Percentiles rank a stretch among this genome's conserved stretches.
phyloP scores from a whole-genome alignment of 2,797 vertebrate species.

The Microhierax caerulescens region DNA sequence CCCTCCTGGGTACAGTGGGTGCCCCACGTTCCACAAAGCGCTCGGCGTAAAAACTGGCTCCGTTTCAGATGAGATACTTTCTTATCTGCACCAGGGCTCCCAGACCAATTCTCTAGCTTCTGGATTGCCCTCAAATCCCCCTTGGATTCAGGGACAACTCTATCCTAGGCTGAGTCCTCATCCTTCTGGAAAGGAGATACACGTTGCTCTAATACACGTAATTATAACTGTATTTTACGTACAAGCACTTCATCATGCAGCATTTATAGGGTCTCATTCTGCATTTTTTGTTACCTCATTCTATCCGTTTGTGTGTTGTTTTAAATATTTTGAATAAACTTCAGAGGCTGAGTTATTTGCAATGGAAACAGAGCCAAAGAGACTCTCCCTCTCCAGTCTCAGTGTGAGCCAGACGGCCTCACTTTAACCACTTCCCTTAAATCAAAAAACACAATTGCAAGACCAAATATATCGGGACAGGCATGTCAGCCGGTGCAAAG shows the following conservation, averaged over 20 bases:
- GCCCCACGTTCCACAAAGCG: accelerated
- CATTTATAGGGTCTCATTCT: background rate
- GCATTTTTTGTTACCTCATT: background rate
- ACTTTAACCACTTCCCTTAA: background rate
- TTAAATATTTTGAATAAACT: background rate
- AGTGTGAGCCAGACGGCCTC: background rate
- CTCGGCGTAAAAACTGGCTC: background rate
- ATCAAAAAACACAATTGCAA: background rate
- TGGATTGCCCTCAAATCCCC: background rate
- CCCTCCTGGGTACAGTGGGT: background rate
- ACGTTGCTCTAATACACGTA: background rate
- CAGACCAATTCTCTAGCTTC: background rate
- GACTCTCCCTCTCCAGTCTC: background rate
- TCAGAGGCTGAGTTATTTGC: background rate
- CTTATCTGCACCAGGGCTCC: background rate
- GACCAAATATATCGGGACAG: background rate
- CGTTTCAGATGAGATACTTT: background rate
- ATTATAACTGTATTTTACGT: background rate
- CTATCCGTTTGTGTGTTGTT: background rate
- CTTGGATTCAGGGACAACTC: background rate
- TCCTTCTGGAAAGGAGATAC: background rate
- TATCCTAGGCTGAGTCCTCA: background rate
- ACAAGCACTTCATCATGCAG: background rate
- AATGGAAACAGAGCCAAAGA: background rate
- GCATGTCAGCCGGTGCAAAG: background rate